Conservation (phyloP, 2,797 vertebrate genomes). For the Danio tinwini region DNA sequence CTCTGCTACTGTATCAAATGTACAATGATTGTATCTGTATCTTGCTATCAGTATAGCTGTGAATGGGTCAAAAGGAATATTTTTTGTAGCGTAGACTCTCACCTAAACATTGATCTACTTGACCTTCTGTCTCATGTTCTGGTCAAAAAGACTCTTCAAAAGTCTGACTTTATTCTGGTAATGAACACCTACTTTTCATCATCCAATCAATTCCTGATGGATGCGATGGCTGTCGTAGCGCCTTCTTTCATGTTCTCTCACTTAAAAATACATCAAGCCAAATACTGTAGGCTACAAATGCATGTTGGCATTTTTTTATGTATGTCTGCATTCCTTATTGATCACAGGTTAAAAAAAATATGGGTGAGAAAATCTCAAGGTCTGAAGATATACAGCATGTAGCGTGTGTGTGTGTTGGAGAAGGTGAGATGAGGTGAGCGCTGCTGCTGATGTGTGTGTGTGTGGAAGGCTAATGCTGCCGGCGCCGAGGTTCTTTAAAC, state of each 20-base stretch:
- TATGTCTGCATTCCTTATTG: no score
- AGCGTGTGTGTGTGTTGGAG: not conserved
- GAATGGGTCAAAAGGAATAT: no score
- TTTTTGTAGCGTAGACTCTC: no score
- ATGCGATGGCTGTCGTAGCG: not conserved
- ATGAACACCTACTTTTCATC: not conserved
- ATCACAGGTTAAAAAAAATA: not conserved
- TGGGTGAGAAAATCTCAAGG: not conserved
- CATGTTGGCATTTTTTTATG: not conserved
- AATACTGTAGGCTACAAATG: not conserved
- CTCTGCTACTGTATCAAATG: no score
- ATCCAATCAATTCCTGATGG: not conserved
- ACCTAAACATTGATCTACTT: not conserved
- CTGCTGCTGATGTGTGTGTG: slow-evolving; percentile 19
- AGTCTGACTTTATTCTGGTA: not conserved
- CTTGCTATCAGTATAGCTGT: no score
- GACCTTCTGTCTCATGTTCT: not conserved
- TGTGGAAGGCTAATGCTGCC: slow-evolving; percentile 65
- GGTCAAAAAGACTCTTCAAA: slow-evolving; percentile 7
- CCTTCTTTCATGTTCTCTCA: not conserved
- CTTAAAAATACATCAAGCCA: not conserved
- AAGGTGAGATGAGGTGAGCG: slow-evolving; percentile 35
- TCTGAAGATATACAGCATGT: not conserved
- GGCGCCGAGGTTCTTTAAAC: slow-evolving; percentile 77
- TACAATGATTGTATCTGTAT: no score